Evolutionary conservation across 1,140 invertebrate species (phyloP), one percentile per base, ranked within the genome.

Genomic region (Apocrypta bakeri): DNA sequence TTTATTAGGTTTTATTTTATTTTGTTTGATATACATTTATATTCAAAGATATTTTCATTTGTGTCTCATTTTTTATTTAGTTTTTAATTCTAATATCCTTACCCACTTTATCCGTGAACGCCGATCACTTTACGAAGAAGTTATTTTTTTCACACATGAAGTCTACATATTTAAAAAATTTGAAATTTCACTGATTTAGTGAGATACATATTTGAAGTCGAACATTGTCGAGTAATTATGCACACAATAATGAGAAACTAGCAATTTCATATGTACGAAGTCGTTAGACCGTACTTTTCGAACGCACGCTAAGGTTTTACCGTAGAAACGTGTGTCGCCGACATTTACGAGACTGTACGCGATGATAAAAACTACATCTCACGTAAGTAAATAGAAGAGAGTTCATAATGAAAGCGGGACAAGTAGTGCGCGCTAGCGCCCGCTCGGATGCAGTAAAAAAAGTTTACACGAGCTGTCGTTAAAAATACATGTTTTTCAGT

Each of bases 341-440:
- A 21, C 48, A 56, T 56, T 56, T 56, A 56, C 48, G 48, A 56
- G 48, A 21, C 48, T 56, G 6, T 42, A 17, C 17, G 3, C 48
- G 48, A 56, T 56, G 48, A 56, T 56, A 56, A 56, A 56, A 56
- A 56, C 21, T 21, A 56, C 48, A n/a, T 56, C 21, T 48, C 48
- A 56, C 48, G 7, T 56, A n/a, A 56, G 48, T n/a, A 56, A 56
- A 56, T 56, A 56, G 48, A 56, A 21, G 48, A 1, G 21, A 56
- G 48, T n/a, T 56, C 48, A 56, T 56, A 56, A 56, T 56, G 48
- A 56, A 56, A 56, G 48, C 48, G n/a, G 48, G 48, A 56, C 48
- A 56, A 56, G 48, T 56, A 56, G 48, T 56, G 48, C 48, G 21
- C n/a, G n/a, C n/a, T n/a, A n/a, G n/a, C n/a, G n/a, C n/a, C n/a